phyloP scores from a whole-genome alignment of 1,140 invertebrate species.

The Tenebrio molitor region DNA sequence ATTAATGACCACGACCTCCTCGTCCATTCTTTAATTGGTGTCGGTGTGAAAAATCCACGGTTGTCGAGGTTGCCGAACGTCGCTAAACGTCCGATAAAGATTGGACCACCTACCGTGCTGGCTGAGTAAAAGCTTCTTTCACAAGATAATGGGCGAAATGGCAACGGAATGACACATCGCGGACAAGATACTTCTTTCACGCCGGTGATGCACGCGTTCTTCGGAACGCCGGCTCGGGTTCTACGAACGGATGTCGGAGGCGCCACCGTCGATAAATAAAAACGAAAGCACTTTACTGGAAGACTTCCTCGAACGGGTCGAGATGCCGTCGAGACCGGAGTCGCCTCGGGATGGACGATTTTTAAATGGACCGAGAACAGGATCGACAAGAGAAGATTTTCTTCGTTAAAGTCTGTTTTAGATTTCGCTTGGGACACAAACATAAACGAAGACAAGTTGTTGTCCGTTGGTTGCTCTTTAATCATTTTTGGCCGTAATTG shows the following conservation, averaged over 20 bases:
- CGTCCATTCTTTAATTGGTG: constrained; percentile 48
- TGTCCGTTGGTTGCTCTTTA: no score
- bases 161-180: constrained; percentile 40
- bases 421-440: no score
- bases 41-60: constrained; percentile 47
- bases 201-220: no score
- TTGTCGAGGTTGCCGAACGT: constrained; percentile 30
- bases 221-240: not conserved
- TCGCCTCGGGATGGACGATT: no score
- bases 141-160: constrained; percentile 43
- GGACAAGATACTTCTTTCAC: constrained; percentile 39
- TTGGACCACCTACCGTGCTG: constrained; percentile 41
- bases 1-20: no score
- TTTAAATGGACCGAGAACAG: no score
- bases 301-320: no score
- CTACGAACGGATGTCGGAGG: not conserved
- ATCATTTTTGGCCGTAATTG: no score
- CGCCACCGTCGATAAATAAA: not conserved
- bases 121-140: constrained; percentile 39
- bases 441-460: no score
- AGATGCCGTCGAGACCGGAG: no score
- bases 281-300: not conserved
- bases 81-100: constrained; percentile 37
- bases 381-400: no score
- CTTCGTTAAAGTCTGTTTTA: no score